These are phyloP conservation scores for Rhagophthalmus giganteus DNA, from an alignment of 2,888 invertebrate genomes.

Conservation along the genomic window DNA sequence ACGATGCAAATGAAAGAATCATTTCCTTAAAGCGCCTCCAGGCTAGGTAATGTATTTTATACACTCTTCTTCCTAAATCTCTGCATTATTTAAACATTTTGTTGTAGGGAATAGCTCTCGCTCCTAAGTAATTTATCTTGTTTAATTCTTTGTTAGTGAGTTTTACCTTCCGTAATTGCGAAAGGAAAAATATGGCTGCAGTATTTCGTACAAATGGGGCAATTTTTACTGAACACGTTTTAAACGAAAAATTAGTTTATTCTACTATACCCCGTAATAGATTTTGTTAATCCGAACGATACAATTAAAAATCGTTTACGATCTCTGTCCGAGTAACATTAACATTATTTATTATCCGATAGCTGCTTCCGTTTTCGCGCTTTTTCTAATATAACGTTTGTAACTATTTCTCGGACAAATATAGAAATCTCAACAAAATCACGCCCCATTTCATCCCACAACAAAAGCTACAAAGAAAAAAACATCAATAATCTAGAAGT, in stretches of 20 bases:
- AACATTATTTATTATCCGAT: slow-evolving; percentile 4
- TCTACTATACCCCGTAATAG: slow-evolving; percentile 15
- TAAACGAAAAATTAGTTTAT: slow-evolving; percentile 30
- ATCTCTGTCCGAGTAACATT: too few species aligned
- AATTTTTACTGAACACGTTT: slow-evolving; percentile 27
- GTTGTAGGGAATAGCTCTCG: slow-evolving; percentile 36
- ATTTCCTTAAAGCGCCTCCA: slow-evolving; percentile 28
- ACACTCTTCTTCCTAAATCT: slow-evolving; percentile 30
- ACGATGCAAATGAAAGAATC: slow-evolving; percentile 32
- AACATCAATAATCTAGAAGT: slow-evolving; percentile 47
- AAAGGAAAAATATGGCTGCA: slow-evolving; percentile 29
- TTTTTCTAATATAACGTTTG: slow-evolving; percentile 10
- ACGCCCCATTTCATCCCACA: slow-evolving; percentile 26
- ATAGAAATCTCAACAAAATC: slow-evolving; percentile 27
- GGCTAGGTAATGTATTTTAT: slow-evolving; percentile 29
- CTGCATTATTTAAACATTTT: slow-evolving; percentile 40
- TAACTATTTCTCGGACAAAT: slow-evolving; percentile 16
- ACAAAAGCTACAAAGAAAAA: slow-evolving; percentile 30
- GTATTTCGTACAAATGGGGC: slow-evolving; percentile 30
- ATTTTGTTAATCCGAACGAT: slow-evolving; percentile 17
- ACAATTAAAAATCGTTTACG: slow-evolving; percentile 11
- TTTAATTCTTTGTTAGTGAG: slow-evolving; percentile 36
- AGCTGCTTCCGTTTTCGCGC: slow-evolving; percentile 1
- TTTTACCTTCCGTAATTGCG: slow-evolving; percentile 32
- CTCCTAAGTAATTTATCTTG: slow-evolving; percentile 35